Evolutionary conservation across 2,888 invertebrate species (phyloP).

Genomic region (Norana najaformis): DNA sequence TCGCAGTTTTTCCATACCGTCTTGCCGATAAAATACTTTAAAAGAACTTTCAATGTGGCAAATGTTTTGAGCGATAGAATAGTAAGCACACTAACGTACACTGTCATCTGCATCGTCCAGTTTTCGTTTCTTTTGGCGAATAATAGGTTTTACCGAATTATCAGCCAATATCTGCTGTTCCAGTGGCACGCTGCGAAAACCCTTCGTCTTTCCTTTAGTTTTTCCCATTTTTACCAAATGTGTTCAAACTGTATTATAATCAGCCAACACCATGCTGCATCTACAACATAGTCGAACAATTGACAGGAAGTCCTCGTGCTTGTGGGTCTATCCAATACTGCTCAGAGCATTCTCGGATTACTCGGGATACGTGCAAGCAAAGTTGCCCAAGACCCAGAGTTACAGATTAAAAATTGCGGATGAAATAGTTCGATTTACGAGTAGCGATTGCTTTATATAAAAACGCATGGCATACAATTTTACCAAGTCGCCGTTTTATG

Average conservation of each 20-base stretch:
- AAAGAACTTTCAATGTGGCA: neutral
- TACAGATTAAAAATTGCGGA: too few relatives aligned
- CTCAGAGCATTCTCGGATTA: too few relatives aligned
- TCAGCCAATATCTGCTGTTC: neutral
- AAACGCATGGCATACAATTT: too few relatives aligned
- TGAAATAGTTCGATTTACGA: too few relatives aligned
- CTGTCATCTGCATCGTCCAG: neutral
- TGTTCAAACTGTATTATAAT: neutral
- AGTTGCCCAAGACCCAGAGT: too few relatives aligned
- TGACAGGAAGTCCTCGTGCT: too few relatives aligned
- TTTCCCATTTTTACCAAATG: slow-evolving; percentile 10
- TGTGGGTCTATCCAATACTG: too few relatives aligned
- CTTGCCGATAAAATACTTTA: neutral
- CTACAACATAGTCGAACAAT: too few relatives aligned
- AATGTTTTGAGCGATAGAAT: neutral
- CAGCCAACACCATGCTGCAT: neutral
- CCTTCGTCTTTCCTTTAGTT: neutral
- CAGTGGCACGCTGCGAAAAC: neutral
- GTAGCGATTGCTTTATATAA: too few relatives aligned
- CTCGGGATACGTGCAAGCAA: too few relatives aligned
- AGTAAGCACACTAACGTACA: neutral
- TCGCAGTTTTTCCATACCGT: neutral
- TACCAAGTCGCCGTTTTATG: too few relatives aligned
- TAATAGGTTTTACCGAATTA: neutral
- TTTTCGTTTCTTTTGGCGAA: slow-evolving; percentile 20